Evolutionary conservation across 1,140 invertebrate species (phyloP).

Genomic region (Tetramorium parvispinum): DNA sequence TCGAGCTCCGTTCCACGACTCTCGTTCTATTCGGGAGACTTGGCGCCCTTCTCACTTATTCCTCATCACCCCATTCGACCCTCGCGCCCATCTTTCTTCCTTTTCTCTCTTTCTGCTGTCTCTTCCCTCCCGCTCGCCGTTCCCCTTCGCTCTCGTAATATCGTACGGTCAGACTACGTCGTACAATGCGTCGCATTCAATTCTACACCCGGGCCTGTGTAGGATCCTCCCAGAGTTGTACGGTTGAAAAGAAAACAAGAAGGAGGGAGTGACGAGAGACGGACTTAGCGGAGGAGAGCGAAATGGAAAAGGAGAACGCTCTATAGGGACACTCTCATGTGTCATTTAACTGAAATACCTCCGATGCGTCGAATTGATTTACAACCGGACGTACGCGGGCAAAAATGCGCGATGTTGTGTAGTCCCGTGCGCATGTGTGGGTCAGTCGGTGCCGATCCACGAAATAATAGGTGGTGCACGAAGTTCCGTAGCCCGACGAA

Average conservation of each 20-base stretch:
- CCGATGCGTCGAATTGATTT: constrained; percentile 84
- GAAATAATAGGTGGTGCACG: constrained; percentile 60
- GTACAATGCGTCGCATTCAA: constrained; percentile 82
- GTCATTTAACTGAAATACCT: constrained; percentile 85
- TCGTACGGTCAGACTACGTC: constrained; percentile 80
- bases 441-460: constrained; percentile 63
- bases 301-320: constrained; percentile 52
- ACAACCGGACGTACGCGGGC: constrained; percentile 71
- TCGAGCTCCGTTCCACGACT: constrained; percentile 64
- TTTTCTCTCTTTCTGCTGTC: constrained; percentile 19
- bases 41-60: constrained; percentile 74
- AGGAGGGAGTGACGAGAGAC: constrained; percentile 36
- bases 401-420: constrained; percentile 9
- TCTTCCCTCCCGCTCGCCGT: not conserved
- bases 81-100: constrained; percentile 62
- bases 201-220: constrained; percentile 69
- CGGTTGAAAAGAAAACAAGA: constrained; percentile 58
- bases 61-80: constrained; percentile 69
- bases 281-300: not conserved
- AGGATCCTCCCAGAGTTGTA: constrained; percentile 55
- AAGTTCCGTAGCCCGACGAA: constrained; percentile 68
- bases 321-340: constrained; percentile 79
- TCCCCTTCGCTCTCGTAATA: constrained; percentile 74
- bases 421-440: not conserved
- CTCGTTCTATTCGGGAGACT: constrained; percentile 69